Base-by-base conservation (phyloP, 2,888 invertebrate species). In the Rhagonycha fulva region DNA sequence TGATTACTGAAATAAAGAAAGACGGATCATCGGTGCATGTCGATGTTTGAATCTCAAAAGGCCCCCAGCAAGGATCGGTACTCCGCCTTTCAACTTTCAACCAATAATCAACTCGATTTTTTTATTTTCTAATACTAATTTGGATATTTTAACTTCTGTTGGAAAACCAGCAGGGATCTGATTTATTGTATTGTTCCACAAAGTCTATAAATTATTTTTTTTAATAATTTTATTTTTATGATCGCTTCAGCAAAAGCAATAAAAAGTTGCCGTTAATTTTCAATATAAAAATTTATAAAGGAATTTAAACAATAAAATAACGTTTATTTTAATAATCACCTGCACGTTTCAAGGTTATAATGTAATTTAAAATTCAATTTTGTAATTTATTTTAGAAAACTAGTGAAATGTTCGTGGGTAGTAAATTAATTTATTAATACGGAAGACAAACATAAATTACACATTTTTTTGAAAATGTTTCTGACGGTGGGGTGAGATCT, bases 1-100 rank as follows among this genome's bases (percentile, higher is more conserved):
- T 30, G 9, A 61, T 76, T 68, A 79, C 79, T 71, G 62, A 69
- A 62, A 24, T 74, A 70, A 75, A 72, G 68, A 72, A 76, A 71
- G 76, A 69, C 68, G 71, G 24, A 26, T 19, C 62, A 60, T 47
- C 66, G 60, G 69, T 68, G 80, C 78, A 81, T 80, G 84, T 84
- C 82, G 82, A 79, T 71, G 71, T 74, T 79, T 76, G 73, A 72
- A 68, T 70, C 61, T 62, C 78, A 82, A 82, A 83, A 83, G 82
- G 85, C 86, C 86, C 86, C 86, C 86, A 87, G 86, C 86, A 86
- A 86, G 84, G 86, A 81, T 76, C 76, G 60, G 72, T 70, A 81
- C 83, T 79, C 82, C 82, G 81, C 83, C 81, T 77, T 80, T 81
- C 76, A 78, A 75, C 76, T 80, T 82, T 81, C 80, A 81, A 78